These are phyloP conservation scores for Erebia ligea DNA, from an alignment of 2,888 invertebrate genomes.

Conservation along the genomic window DNA sequence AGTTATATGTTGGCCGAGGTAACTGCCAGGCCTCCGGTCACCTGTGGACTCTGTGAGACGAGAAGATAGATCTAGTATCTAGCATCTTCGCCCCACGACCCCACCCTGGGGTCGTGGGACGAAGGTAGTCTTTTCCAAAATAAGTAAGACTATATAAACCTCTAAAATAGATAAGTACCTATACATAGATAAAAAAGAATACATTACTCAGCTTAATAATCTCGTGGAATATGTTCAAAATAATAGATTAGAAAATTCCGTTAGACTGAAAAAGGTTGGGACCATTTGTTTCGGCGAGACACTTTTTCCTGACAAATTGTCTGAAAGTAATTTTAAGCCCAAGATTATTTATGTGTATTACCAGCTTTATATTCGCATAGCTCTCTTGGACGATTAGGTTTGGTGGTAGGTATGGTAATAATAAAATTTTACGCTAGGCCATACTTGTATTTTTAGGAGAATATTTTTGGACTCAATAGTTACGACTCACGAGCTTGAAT, in stretches of 20 bases:
- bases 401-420: slow-evolving; percentile 17
- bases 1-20: no score
- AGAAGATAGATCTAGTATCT: no score
- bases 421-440: slow-evolving; percentile 33
- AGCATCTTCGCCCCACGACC: no score
- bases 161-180: no score
- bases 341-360: slow-evolving; percentile 75
- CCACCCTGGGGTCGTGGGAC: no score
- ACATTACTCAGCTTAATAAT: background rate
- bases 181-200: no score
- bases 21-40: no score
- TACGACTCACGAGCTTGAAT: no score
- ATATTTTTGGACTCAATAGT: background rate
- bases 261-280: slow-evolving; percentile 70
- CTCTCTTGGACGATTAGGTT: slow-evolving; percentile 32
- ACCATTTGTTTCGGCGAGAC: slow-evolving; percentile 71
- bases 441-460: background rate
- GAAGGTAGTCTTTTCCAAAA: background rate
- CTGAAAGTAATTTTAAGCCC: slow-evolving; percentile 77
- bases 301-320: slow-evolving; percentile 78
- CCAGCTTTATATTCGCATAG: slow-evolving; percentile 44
- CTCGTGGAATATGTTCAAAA: slow-evolving; percentile 45
- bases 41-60: no score
- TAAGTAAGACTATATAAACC: background rate
- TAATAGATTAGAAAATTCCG: slow-evolving; percentile 71